These are phyloP conservation scores for Scrobipalpa costella DNA, from an alignment of 2,888 invertebrate genomes.

Conservation along the genomic window DNA sequence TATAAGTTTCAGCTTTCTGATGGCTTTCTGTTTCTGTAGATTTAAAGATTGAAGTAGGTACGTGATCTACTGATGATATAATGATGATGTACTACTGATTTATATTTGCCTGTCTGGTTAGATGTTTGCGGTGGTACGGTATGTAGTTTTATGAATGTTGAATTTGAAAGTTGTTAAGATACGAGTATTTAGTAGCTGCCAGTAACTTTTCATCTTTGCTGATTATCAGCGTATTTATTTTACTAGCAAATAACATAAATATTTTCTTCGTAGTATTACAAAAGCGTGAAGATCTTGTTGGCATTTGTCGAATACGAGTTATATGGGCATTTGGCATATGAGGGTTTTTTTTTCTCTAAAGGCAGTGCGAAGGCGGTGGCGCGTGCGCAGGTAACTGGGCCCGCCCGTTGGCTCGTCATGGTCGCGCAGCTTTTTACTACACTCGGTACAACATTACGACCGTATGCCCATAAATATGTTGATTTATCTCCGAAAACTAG, in stretches of 20 bases:
- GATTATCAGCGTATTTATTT: too few species aligned
- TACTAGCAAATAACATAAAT: too few species aligned
- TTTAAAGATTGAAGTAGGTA: too few species aligned
- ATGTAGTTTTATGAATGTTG: background rate
- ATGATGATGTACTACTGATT: too few species aligned
- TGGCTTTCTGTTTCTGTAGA: too few species aligned
- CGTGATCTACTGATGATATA: too few species aligned
- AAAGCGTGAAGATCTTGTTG: too few species aligned
- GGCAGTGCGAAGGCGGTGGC: constrained; percentile 27
- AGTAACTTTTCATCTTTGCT: too few species aligned
- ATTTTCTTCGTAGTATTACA: too few species aligned
- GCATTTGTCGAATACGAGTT: too few species aligned
- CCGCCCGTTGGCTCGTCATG: constrained; percentile 50
- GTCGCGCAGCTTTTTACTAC: constrained; percentile 26
- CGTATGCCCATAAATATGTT: constrained; percentile 31
- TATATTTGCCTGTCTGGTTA: too few species aligned
- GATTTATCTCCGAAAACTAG: background rate
- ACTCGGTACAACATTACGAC: background rate
- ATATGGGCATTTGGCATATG: too few species aligned
- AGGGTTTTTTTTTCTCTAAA: background rate
- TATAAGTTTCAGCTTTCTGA: background rate
- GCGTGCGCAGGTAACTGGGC: constrained; percentile 49
- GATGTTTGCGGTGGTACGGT: background rate
- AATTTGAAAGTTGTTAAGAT: background rate
- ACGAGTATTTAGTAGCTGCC: background rate